Evolutionary conservation across 2,113 vertebrate species (phyloP), one percentile per base, ranked within the genome.

Genomic region (Rattus rattus): DNA sequence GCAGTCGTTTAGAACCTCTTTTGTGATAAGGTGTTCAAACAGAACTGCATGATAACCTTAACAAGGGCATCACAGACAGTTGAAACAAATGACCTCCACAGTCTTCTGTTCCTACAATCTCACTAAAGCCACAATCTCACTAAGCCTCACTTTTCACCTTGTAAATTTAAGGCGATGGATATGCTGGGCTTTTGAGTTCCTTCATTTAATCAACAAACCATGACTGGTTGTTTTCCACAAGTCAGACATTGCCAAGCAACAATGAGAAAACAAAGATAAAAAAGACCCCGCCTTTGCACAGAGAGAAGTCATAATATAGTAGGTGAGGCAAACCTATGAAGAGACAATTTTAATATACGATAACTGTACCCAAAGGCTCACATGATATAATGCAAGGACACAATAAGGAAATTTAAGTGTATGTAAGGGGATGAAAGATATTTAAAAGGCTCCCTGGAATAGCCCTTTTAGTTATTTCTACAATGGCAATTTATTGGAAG

Each of bases 11-110:
- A 92, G 28, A 94, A 92, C 43, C 65, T 20, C 7, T 90, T 92
- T n/a, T n/a, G 24, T 92, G 70, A 85, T 67, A 88, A 67, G 52
- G 39, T 72, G 76, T 92, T 89, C 72, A 96, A 94, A 90, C 63
- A 92, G 79, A 96, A 92, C 6, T 90, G 28, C 54, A 79, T 84
- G 17, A 96, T 76, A 88, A 52, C 17, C 65, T 73, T 86, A 95
- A 90, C 7, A 77, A 73, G 36, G 77, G 56, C 69, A 80, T 10
- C 79, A 28, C 16, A 56, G 4, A 90, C 65, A 20, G 24, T 2
- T 92, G 36, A 47, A 90, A 90, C 30, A 92, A 14, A 90, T 26
- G 16, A 67, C 43, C 63, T 75, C 61, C 69, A 28, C 61, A 72
- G 43, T 39, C 69, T 70, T 9, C 10, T 72, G 28, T 91, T 75